These are phyloP conservation scores for Microplitis manilae DNA, from an alignment of 2,888 invertebrate genomes.

Conservation along the genomic window DNA sequence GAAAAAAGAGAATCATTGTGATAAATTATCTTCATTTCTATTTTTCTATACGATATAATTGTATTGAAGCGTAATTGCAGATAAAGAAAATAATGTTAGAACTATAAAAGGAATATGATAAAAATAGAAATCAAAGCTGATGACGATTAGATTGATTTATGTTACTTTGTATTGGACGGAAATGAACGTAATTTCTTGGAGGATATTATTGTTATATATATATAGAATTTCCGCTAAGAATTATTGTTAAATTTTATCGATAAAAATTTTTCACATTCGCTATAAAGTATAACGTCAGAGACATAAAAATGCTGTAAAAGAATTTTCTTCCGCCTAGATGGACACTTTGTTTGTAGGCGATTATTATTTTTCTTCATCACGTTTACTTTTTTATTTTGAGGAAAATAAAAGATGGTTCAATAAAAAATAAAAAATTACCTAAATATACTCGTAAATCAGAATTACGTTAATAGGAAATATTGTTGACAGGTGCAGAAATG, in stretches of 20 bases:
- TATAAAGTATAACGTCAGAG: background rate
- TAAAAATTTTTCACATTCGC: background rate
- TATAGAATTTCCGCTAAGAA: background rate
- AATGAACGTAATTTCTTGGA: background rate
- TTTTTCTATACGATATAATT: too few relatives aligned
- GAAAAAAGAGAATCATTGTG: too few relatives aligned
- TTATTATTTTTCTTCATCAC: background rate
- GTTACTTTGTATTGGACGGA: background rate
- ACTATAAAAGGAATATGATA: background rate
- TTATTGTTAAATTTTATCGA: background rate
- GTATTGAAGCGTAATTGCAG: background rate
- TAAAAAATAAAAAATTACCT: background rate
- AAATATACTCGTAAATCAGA: background rate
- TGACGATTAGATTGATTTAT: background rate
- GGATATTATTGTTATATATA: background rate
- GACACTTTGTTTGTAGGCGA: background rate
- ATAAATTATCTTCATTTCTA: too few relatives aligned
- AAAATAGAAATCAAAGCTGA: background rate
- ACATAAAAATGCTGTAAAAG: background rate
- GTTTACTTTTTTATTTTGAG: background rate
- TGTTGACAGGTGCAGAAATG: slow-evolving; percentile 7
- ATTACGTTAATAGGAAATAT: background rate
- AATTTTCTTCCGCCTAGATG: background rate
- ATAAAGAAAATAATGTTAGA: background rate
- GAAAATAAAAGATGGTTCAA: background rate